Evolutionary conservation across 2,797 vertebrate genomes (phyloP).

Genomic region (Tinamus major): DNA sequence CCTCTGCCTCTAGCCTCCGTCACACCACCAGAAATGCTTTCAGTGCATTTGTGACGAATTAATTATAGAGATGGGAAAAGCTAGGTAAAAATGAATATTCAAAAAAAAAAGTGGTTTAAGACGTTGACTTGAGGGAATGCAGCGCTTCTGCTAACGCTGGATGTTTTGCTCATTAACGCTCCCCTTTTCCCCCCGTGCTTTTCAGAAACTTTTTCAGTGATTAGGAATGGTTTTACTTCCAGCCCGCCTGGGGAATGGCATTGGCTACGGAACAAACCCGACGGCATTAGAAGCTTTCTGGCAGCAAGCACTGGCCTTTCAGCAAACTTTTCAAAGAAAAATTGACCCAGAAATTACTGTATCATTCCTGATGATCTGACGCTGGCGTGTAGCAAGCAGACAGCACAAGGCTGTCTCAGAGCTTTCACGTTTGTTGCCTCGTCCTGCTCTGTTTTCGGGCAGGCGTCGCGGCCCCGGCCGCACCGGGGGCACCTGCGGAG

Average conservation of each 20-base stretch:
- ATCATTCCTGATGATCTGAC: not conserved
- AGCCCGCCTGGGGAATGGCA: constrained; percentile 25
- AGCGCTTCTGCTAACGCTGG: not conserved
- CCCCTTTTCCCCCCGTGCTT: not conserved
- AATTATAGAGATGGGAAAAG: constrained; percentile 60
- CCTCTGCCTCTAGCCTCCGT: constrained; percentile 70
- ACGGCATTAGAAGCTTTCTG: not conserved
- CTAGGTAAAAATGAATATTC: constrained; percentile 41
- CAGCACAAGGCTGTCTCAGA: not conserved
- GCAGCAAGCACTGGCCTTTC: not conserved
- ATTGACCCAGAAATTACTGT: not conserved
- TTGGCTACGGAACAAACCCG: constrained; percentile 45
- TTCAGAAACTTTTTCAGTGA: constrained; percentile 42
- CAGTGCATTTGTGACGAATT: constrained; percentile 71
- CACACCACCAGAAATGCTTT: constrained; percentile 52
- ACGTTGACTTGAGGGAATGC: constrained; percentile 48
- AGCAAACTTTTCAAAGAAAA: constrained; percentile 32
- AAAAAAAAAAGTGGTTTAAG: constrained; percentile 21
- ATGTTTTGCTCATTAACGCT: constrained; percentile 44
- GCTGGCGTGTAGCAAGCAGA: not conserved
- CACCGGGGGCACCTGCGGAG: too few relatives aligned
- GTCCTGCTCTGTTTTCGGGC: not conserved
- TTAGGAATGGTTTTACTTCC: constrained; percentile 62
- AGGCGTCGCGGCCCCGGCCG: not conserved
- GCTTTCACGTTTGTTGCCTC: not conserved